Percentiles rank a stretch among this genome's conserved stretches.
These are phyloP conservation scores for Ectropis crepuscularia DNA, from an alignment of 2,888 invertebrate genomes.

Conservation along the genomic window DNA sequence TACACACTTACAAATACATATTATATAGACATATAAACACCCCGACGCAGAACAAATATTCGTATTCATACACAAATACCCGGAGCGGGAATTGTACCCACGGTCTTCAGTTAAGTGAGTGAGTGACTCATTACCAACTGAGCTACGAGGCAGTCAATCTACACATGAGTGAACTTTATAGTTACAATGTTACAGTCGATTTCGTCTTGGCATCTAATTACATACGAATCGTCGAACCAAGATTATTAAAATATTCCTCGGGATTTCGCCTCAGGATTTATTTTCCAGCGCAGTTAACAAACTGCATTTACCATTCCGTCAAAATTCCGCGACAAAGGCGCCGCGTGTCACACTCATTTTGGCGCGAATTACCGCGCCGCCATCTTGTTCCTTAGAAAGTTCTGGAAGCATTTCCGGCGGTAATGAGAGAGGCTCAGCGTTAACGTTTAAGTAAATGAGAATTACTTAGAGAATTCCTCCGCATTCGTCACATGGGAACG, in stretches of 20 bases:
- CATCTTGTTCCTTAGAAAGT: conserved; percentile 60
- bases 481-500: conserved; percentile 54
- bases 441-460: conserved; percentile 56
- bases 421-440: conserved; percentile 62
- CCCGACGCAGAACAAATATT: too few species aligned
- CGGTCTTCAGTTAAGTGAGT: too few species aligned
- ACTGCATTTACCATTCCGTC: conserved; percentile 18
- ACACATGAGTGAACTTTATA: too few species aligned
- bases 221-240: too few species aligned
- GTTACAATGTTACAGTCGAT: too few species aligned
- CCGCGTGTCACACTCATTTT: conserved; percentile 39
- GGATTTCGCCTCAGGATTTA: conserved; percentile 4
- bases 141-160: too few species aligned
- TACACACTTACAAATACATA: too few species aligned
- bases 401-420: conserved; percentile 57
- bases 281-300: conserved; percentile 1
- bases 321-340: conserved; percentile 20
- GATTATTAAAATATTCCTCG: neutral
- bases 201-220: too few species aligned
- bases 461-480: conserved; percentile 54
- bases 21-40: too few species aligned
- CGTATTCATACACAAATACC: too few species aligned
- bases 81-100: too few species aligned
- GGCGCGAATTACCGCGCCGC: conserved; percentile 65
- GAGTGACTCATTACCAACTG: too few species aligned